These are phyloP conservation scores for Miniopterus natalensis DNA, from an alignment of 2,113 vertebrate species.

Conservation along the genomic window DNA sequence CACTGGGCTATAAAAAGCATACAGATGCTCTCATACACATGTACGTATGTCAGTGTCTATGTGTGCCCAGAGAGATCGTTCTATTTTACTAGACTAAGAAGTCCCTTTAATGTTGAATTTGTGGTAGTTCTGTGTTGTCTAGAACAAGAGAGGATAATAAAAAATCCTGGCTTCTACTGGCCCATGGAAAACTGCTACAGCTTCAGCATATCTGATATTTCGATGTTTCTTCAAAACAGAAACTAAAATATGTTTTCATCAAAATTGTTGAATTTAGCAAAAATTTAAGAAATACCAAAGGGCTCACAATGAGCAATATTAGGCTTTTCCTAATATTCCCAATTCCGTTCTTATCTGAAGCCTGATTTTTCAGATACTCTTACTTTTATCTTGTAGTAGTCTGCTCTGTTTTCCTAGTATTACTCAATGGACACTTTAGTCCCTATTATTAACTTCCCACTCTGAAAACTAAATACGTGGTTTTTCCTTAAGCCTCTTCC, in stretches of 20 bases:
- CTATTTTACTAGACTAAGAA: background rate
- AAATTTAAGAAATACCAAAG: background rate
- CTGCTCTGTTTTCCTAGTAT: background rate
- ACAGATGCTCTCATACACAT: background rate
- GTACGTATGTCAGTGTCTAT: conserved; percentile 35
- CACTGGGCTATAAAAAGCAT: background rate
- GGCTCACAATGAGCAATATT: background rate
- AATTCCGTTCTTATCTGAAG: background rate
- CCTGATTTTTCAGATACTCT: background rate
- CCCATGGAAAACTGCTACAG: background rate
- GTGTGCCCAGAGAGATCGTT: background rate
- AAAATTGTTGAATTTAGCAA: background rate
- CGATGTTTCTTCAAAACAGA: background rate
- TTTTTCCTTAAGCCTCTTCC: background rate
- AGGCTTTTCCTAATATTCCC: background rate
- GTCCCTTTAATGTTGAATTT: background rate
- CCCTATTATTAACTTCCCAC: background rate
- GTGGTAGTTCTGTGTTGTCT: background rate
- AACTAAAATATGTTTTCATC: background rate
- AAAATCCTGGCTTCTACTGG: background rate
- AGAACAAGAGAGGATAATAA: background rate
- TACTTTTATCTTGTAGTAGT: background rate
- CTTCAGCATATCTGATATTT: background rate
- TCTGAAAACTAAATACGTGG: background rate
- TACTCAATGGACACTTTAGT: background rate